Conservation (phyloP, 2,113 vertebrate genomes). For the Alouatta palliata region DNA sequence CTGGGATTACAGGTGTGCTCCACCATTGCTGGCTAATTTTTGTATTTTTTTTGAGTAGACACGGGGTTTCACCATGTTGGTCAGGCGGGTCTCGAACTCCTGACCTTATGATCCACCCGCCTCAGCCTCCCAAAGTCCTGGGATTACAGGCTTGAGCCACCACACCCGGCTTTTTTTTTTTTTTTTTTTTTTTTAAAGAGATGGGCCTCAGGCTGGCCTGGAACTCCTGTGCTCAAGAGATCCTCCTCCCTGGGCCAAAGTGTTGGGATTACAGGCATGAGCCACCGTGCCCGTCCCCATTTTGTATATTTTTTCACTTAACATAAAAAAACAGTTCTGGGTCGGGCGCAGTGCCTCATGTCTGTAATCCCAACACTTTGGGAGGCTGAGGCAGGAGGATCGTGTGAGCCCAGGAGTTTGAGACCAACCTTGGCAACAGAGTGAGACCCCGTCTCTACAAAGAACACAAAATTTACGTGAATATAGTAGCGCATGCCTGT, state of each 20-base stretch:
- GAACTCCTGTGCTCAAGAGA: no score
- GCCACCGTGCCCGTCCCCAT: background rate
- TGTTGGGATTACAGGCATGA: background rate
- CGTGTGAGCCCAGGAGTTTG: background rate
- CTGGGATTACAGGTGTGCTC: no score
- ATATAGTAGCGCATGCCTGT: no score
- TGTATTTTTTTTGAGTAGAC: no score
- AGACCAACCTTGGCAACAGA: background rate
- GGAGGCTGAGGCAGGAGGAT: background rate
- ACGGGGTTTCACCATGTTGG: no score
- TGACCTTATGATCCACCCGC: no score
- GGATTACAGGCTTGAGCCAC: background rate
- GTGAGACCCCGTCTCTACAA: background rate
- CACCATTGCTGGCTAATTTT: no score
- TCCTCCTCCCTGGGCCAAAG: no score
- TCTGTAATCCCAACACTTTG: background rate
- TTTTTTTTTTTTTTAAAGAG: background rate
- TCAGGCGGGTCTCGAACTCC: no score
- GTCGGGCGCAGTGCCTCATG: background rate
- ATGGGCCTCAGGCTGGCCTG: no score
- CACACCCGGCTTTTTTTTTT: background rate
- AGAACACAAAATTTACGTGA: background rate
- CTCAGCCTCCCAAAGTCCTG: background rate
- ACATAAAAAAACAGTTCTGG: no score
- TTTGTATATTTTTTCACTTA: no score